Evolutionary conservation across 2,113 vertebrate species (phyloP).

Genomic region (Isurus oxyrinchus): DNA sequence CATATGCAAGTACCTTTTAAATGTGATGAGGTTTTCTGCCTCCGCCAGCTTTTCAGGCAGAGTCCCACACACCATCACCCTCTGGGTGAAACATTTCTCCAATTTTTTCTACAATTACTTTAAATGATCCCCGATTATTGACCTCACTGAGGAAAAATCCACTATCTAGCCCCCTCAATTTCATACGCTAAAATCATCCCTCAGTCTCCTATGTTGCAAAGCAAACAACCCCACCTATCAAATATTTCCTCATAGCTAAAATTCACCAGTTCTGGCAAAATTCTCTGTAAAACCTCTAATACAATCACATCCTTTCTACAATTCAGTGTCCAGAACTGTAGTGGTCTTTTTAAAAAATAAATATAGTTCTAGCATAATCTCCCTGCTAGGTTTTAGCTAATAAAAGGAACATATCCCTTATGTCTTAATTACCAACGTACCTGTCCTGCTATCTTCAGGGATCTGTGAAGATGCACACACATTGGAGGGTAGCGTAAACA

Average conservation of each 20-base stretch:
- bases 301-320: background rate
- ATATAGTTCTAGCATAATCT: background rate
- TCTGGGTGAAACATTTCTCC: too few species aligned
- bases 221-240: background rate
- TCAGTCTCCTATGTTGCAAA: background rate
- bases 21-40: too few species aligned
- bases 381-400: background rate
- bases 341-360: background rate
- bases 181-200: too few species aligned
- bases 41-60: too few species aligned
- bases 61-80: too few species aligned
- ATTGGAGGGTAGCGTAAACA: background rate
- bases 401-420: background rate
- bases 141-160: background rate
- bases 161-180: background rate
- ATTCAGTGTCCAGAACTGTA: background rate
- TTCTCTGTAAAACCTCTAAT: background rate
- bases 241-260: background rate
- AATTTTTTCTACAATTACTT: too few species aligned
- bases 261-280: background rate
- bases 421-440: background rate
- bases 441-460: background rate
- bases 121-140: background rate
- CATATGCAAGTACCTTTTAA: too few species aligned
- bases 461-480: background rate